These are phyloP conservation scores for Neosilurus mollespiculum DNA, from an alignment of 2,797 vertebrate species.

Conservation along the genomic window DNA sequence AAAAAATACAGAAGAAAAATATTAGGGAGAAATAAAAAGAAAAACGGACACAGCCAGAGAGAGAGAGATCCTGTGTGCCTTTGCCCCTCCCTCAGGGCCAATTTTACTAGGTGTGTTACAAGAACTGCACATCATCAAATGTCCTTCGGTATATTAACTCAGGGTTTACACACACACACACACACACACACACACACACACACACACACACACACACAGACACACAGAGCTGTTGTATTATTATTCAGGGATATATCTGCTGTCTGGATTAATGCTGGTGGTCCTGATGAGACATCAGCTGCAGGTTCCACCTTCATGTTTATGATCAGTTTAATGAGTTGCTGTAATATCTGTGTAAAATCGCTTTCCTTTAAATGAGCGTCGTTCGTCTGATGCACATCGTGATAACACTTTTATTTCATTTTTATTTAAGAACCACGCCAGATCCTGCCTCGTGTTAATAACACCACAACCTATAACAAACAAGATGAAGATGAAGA, in stretches of 20 bases:
- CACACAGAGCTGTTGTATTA: conserved; percentile 22
- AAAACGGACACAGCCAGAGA: background rate
- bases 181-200: conserved; percentile 13
- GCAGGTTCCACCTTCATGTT: background rate
- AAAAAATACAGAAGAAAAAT: no score
- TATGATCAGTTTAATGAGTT: conserved; percentile 13
- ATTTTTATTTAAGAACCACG: conserved; percentile 1
- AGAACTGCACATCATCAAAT: background rate
- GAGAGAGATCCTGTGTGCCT: background rate
- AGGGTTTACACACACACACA: background rate
- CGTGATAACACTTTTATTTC: background rate
- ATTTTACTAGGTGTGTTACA: conserved; percentile 3
- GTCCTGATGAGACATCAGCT: background rate
- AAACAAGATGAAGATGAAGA: background rate
- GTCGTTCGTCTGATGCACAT: background rate
- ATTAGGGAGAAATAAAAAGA: no score
- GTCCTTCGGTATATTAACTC: conserved; percentile 4
- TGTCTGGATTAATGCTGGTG: background rate
- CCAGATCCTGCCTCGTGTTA: background rate
- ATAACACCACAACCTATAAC: background rate
- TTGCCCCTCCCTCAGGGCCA: background rate
- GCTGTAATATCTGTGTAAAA: conserved; percentile 17
- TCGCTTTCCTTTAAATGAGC: conserved; percentile 24
- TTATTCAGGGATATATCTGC: conserved; percentile 18
- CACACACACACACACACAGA: conserved; percentile 16